These are phyloP conservation scores for Timema cristinae DNA, from an alignment of 2,888 invertebrate species.

Conservation along the genomic window DNA sequence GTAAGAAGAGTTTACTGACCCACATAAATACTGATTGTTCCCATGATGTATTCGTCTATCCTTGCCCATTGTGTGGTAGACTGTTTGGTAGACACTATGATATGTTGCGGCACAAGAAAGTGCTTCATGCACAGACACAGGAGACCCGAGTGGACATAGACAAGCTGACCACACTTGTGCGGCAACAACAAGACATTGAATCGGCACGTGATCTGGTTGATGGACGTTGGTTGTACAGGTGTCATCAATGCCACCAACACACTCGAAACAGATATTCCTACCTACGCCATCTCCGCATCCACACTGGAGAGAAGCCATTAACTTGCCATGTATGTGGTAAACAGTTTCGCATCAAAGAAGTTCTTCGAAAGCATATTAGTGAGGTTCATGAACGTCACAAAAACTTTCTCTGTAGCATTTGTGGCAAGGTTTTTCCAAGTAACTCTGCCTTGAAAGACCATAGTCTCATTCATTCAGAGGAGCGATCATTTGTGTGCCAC, in stretches of 20 bases:
- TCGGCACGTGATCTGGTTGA: neutral
- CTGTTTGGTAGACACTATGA: too few species aligned
- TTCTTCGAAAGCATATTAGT: conserved; percentile 51
- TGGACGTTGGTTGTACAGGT: neutral
- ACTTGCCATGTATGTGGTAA: conserved; percentile 64
- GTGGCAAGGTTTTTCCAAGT: conserved; percentile 49
- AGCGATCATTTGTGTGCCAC: conserved; percentile 50
- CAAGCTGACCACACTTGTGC: too few species aligned
- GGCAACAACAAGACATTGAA: neutral
- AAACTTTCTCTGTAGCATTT: conserved; percentile 49
- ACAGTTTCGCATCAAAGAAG: conserved; percentile 60
- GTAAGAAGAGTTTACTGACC: too few species aligned
- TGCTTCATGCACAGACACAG: too few species aligned
- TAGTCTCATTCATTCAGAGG: conserved; percentile 53
- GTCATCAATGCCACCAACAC: neutral
- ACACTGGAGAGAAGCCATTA: conserved; percentile 57
- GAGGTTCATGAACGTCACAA: conserved; percentile 48
- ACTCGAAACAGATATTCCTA: neutral
- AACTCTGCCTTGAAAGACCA: conserved; percentile 47
- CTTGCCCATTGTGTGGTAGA: too few species aligned
- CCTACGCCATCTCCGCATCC: conserved; percentile 46
- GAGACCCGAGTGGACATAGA: too few species aligned
- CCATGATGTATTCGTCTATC: too few species aligned
- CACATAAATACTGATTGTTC: too few species aligned
- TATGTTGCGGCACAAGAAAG: too few species aligned